These are phyloP conservation scores for Myzus persicae DNA, from an alignment of 1,140 invertebrate species.

Conservation along the genomic window DNA sequence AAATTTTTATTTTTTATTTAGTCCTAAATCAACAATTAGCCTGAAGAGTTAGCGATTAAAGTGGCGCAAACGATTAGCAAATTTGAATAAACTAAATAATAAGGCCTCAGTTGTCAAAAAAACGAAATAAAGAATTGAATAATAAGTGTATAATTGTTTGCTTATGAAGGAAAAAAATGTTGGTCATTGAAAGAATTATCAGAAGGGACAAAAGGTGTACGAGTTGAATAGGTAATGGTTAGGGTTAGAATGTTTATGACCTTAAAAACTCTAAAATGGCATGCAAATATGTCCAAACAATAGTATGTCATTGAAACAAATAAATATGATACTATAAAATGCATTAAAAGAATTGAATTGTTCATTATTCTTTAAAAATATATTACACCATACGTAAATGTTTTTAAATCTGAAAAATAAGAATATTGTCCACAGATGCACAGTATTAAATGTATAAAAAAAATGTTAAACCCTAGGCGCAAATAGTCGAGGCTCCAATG, in stretches of 20 bases:
- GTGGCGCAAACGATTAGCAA: background rate
- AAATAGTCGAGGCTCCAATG: too few species aligned
- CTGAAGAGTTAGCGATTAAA: background rate
- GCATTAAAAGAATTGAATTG: background rate
- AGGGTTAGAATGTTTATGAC: background rate
- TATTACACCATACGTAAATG: background rate
- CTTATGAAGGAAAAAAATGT: background rate
- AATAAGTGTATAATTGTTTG: background rate
- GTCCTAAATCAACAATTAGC: background rate
- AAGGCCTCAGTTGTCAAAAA: too few species aligned
- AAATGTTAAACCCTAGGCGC: too few species aligned
- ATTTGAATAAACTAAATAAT: background rate
- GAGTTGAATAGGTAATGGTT: background rate
- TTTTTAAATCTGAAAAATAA: background rate
- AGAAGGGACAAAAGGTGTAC: background rate
- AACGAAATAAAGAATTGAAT: background rate
- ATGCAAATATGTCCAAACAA: conserved; percentile 3
- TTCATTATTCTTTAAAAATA: background rate
- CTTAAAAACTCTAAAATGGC: background rate
- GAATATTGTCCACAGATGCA: too few species aligned
- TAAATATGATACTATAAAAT: background rate
- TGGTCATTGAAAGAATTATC: background rate
- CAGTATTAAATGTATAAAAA: too few species aligned
- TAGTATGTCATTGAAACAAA: background rate
- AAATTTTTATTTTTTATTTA: conserved; percentile 9